Evolutionary conservation across 2,113 vertebrate species (phyloP).

Genomic region (Neogobius melanostomus): DNA sequence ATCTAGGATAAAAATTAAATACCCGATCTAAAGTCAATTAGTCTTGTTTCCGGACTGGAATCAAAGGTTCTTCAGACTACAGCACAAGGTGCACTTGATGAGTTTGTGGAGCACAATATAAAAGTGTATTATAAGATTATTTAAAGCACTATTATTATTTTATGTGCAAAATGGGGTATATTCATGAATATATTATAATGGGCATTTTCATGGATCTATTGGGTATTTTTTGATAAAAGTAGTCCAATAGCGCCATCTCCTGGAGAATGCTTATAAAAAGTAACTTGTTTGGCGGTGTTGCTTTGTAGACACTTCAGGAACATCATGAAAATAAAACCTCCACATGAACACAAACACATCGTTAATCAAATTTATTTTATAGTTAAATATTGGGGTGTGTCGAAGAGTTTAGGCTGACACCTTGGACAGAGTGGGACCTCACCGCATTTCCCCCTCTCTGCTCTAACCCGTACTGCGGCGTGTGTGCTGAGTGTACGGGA

Average conservation of each 20-base stretch:
- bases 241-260: conserved; percentile 47
- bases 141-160: too few species aligned
- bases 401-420: too few species aligned
- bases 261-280: not conserved
- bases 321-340: not conserved
- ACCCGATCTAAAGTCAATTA: too few species aligned
- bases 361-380: not conserved
- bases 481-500: conserved; percentile 21
- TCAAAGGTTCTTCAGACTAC: too few species aligned
- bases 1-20: too few species aligned
- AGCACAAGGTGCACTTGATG: too few species aligned
- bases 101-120: too few species aligned
- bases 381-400: not conserved
- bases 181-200: too few species aligned
- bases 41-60: too few species aligned
- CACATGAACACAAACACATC: not conserved
- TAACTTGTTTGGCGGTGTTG: too few species aligned
- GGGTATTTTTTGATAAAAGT: not conserved
- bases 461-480: not conserved
- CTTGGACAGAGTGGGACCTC: conserved; percentile 53
- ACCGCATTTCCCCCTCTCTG: not conserved
- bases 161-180: too few species aligned
- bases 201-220: not conserved
- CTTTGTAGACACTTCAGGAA: not conserved
- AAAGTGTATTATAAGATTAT: too few species aligned